Evolutionary conservation across 2,797 vertebrate species (phyloP).

Genomic region (Synanceia verrucosa): DNA sequence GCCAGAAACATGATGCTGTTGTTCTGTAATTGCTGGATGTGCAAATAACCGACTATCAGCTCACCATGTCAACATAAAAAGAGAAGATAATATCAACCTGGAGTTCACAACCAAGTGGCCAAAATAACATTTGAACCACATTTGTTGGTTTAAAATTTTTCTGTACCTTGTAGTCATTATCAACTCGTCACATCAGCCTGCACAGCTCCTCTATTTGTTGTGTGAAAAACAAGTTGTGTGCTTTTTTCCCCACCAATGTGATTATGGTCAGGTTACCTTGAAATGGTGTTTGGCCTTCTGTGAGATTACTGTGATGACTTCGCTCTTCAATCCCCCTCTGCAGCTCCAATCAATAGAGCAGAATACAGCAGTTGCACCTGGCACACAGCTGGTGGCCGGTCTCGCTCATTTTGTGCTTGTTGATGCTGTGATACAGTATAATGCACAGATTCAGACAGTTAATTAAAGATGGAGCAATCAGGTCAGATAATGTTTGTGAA

Average conservation of each 20-base stretch:
- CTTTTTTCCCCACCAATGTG: conserved; percentile 2
- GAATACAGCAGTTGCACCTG: conserved; percentile 51
- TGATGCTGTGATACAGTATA: background rate
- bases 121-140: background rate
- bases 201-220: background rate
- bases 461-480: background rate
- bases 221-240: conserved; percentile 15
- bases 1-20: background rate
- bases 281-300: conserved; percentile 61
- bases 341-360: conserved; percentile 82
- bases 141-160: background rate
- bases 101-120: background rate
- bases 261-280: conserved; percentile 66
- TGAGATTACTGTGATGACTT: conserved; percentile 79
- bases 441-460: background rate
- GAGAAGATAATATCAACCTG: background rate
- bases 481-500: background rate
- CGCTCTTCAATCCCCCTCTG: conserved; percentile 79
- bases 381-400: conserved; percentile 24
- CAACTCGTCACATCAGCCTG: background rate
- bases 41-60: background rate
- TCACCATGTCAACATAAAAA: background rate
- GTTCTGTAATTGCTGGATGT: background rate
- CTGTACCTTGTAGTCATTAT: background rate
- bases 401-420: conserved; percentile 2